A percentile compares a stretch with the other conserved stretches of the same genome.
These are phyloP conservation scores for Trisateles emortualis DNA, from an alignment of 2,888 invertebrate genomes.

Conservation along the genomic window DNA sequence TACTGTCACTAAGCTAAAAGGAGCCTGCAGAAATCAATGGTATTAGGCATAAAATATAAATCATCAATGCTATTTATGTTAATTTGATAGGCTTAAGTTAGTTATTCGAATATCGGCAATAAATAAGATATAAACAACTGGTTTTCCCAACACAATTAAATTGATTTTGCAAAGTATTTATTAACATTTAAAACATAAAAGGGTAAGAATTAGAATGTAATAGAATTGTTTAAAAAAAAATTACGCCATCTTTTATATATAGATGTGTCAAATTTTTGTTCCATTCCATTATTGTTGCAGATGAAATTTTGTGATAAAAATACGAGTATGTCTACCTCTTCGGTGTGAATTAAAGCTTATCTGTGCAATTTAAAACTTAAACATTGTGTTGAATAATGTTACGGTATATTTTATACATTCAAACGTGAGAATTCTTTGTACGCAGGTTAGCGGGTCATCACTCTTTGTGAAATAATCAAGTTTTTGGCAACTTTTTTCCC, in stretches of 20 bases:
- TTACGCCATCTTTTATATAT: no score
- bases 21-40: neutral
- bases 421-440: constrained; percentile 54
- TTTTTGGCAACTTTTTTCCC: constrained; percentile 29
- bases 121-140: constrained; percentile 4
- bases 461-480: constrained; percentile 29
- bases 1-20: constrained; percentile 13
- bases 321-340: constrained; percentile 29
- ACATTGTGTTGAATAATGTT: constrained; percentile 61
- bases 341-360: constrained; percentile 46
- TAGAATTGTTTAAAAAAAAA: no score
- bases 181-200: neutral
- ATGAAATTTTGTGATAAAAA: constrained; percentile 41
- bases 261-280: neutral
- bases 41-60: constrained; percentile 7
- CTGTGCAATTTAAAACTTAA: constrained; percentile 51
- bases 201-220: neutral
- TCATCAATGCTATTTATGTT: constrained; percentile 14
- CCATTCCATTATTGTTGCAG: constrained; percentile 17
- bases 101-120: neutral
- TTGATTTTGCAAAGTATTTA: neutral
- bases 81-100: constrained; percentile 11
- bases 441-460: constrained; percentile 54
- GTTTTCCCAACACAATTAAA: constrained; percentile 5
- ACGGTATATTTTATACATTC: constrained; percentile 47